A percentile compares a stretch with the other conserved stretches of the same genome.
Evolutionary conservation across 2,888 invertebrate species (phyloP).

Genomic region (Resseliella maxima): DNA sequence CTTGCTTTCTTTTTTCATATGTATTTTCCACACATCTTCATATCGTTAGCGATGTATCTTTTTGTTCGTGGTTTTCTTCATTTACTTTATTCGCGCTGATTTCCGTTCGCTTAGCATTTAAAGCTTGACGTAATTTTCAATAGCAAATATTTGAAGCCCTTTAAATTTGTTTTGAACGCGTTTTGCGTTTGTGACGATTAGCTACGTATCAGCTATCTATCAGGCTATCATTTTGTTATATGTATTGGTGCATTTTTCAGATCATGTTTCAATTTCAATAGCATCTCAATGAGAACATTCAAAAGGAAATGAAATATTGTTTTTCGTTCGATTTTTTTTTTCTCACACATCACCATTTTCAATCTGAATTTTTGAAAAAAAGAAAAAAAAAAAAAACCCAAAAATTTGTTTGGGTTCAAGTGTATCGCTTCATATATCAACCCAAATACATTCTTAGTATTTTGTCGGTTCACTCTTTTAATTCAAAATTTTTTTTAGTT

Average conservation of each 20-base stretch:
- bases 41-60: slow-evolving; percentile 2
- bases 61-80: not conserved
- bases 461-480: not conserved
- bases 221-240: too few relatives aligned
- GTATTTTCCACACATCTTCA: slow-evolving; percentile 44
- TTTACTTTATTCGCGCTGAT: not conserved
- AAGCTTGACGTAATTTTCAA: not conserved
- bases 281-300: not conserved
- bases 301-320: not conserved
- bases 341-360: not conserved
- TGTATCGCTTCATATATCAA: not conserved
- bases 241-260: not conserved
- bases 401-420: not conserved
- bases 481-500: not conserved
- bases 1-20: too few relatives aligned
- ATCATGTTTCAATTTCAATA: not conserved
- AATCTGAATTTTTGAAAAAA: not conserved
- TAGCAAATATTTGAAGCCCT: slow-evolving; percentile 26
- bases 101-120: not conserved
- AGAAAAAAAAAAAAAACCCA: too few relatives aligned
- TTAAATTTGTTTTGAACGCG: slow-evolving; percentile 30
- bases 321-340: not conserved
- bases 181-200: not conserved
- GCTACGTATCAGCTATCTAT: not conserved
- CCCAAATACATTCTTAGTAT: not conserved